Percentiles rank a stretch among this genome's conserved stretches.
Conservation (phyloP, 2,888 invertebrate species). For the Syrphus vitripennis region DNA sequence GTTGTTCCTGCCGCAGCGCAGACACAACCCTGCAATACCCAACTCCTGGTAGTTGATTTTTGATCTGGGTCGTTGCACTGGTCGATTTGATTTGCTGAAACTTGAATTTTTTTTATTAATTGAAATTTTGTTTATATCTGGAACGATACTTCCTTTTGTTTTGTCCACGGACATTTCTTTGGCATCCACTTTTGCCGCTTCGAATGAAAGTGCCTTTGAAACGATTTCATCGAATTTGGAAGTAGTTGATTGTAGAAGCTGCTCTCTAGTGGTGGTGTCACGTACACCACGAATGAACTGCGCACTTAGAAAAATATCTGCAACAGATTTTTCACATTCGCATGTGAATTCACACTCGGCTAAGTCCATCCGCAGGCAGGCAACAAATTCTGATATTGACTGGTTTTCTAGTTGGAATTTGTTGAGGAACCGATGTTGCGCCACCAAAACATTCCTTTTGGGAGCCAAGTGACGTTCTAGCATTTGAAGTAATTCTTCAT, state of each 20-base stretch:
- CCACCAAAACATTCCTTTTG: slow-evolving; percentile 13
- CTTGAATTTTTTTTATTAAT: not conserved
- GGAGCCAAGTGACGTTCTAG: not conserved
- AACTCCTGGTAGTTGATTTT: not conserved
- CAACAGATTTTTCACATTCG: not conserved
- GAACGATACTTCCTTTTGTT: not conserved
- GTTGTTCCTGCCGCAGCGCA: not conserved
- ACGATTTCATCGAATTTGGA: not conserved
- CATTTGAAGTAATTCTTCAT: not conserved
- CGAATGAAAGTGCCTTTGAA: slow-evolving; percentile 27
- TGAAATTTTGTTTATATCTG: slow-evolving; percentile 20
- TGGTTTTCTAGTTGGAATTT: not conserved
- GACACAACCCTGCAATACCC: not conserved
- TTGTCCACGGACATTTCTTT: not conserved
- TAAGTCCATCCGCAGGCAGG: not conserved
- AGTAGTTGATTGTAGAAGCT: not conserved
- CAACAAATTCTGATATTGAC: slow-evolving; percentile 5
- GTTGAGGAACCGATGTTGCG: slow-evolving; percentile 16
- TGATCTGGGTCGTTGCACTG: not conserved
- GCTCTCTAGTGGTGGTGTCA: not conserved
- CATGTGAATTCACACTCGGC: not conserved
- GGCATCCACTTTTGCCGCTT: slow-evolving; percentile 37
- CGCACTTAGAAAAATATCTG: slow-evolving; percentile 29
- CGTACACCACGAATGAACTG: slow-evolving; percentile 7
- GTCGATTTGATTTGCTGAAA: not conserved